Evolutionary conservation across 2,113 vertebrate genomes (phyloP), one percentile per base, ranked within the genome.

Genomic region (Thalassarche chlororhynchos): DNA sequence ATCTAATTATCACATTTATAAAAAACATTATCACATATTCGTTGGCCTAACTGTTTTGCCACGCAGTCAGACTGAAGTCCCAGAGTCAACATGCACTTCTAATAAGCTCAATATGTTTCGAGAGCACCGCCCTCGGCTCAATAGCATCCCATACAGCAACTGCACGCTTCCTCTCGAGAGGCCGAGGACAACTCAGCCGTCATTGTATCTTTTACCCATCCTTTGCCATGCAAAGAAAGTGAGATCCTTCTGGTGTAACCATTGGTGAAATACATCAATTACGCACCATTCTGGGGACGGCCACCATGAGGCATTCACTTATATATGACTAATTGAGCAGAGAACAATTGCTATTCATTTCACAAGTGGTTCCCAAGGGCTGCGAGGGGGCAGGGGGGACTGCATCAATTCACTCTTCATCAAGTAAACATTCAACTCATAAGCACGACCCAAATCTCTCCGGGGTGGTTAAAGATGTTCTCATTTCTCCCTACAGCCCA

Each of bases 1-100:
- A 97, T 98, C 97, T 97, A 97, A 98, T 98, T 98, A 98, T 98
- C 97, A 98, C 97, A 91, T 98, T 97, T 98, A 92, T 96, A 95
- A 89, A 96, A 97, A 98, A 93, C 89, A 98, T 98, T 98, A 98
- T 93, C 98, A 98, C 96, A 90, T 94, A 92, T 79, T 95, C 74
- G 5, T 94, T 96, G 94, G 90, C 94, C 96, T 98, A 85, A 98
- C 98, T 95, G 87, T 87, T 97, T 97, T 94, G 81, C 90, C 95
- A 90, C 18, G 89, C 92, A 97, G 96, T 97, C 90, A 95, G 92
- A 89, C 80, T 76, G 76, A 62, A 97, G 88, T 94, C 83, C 83
- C 83, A 69, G 77, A 92, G 91, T 93, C 65, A 42, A 89, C 96
- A 84, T 90, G 75, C 72, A 40, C 64, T 62, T 91, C 89, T 97